Evolutionary conservation across 2,113 vertebrate species (phyloP).

Genomic region (Heterocephalus glaber): DNA sequence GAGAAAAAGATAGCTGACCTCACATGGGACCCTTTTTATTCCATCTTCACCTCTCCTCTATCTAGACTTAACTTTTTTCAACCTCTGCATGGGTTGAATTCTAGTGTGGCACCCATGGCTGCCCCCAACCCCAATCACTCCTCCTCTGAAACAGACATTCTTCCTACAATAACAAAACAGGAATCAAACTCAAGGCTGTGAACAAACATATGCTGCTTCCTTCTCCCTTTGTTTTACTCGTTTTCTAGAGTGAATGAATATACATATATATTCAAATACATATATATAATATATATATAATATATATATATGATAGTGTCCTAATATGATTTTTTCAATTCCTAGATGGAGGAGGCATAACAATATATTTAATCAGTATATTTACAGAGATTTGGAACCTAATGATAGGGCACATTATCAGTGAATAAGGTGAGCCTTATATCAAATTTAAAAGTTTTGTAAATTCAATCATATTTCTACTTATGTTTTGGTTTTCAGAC

Average conservation of each 20-base stretch:
- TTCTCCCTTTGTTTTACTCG: neutral
- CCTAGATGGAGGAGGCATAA: slow-evolving; percentile 28
- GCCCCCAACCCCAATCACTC: neutral
- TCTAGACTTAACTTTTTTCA: slow-evolving; percentile 58
- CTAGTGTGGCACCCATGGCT: slow-evolving; percentile 61
- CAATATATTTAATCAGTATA: slow-evolving; percentile 34
- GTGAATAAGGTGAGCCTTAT: slow-evolving; percentile 46
- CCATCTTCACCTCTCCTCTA: neutral
- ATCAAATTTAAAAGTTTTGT: slow-evolving; percentile 53
- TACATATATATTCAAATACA: neutral
- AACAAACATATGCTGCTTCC: slow-evolving; percentile 65
- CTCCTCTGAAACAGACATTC: slow-evolving; percentile 53
- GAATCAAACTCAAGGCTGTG: slow-evolving; percentile 73
- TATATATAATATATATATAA: neutral
- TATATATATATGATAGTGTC: neutral
- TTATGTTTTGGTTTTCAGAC: slow-evolving; percentile 53
- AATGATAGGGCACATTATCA: slow-evolving; percentile 21
- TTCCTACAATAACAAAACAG: slow-evolving; percentile 55
- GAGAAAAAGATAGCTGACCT: slow-evolving; percentile 31
- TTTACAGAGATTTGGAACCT: slow-evolving; percentile 50
- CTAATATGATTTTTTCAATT: slow-evolving; percentile 60
- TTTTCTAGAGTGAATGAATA: slow-evolving; percentile 53
- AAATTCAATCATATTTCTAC: slow-evolving; percentile 52
- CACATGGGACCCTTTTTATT: neutral
- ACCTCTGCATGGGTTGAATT: slow-evolving; percentile 47